Base-by-base conservation (phyloP, 1,140 invertebrate genomes). In the Wiebesia pumilae region DNA sequence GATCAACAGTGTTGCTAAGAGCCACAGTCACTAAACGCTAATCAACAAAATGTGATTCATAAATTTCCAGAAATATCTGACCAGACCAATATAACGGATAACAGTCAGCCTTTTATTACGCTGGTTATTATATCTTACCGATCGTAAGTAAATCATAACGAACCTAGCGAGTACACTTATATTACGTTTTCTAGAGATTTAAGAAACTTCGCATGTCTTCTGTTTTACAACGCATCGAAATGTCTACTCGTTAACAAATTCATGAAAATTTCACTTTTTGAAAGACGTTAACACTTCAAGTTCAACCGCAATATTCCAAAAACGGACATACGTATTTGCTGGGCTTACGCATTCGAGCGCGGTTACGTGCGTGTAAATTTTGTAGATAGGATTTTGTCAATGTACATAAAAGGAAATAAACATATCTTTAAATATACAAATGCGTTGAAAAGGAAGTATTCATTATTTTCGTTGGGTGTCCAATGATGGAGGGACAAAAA, bases 381-480 rank as follows among this genome's bases (percentile, higher is more conserved):
- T 84, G 83, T 84, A 84, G 40, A 84, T 77, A 77, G 67, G 27
- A 84, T 65, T 65, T 84, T 43, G 67, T 84, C 54, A 21, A 6
- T 65, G 73, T 84, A 78, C 38, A 77, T 77, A 83, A 77, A 27
- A n/a, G 27, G 21, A 77, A 84, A 84, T 78, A 84, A 84, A 84
- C 2, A 75, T 83, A 83, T 75, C 47, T 83, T 83, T 83, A 67
- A 84, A 78, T 77, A 78, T n/a, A 65, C 2, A 43, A 43, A 79
- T 16, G 16, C 12, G 24, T 47, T 19, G 33, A 19, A 69, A 16
- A 14, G 3, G 67, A 24, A 19, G 69, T 6, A 38, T 77, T 43
- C 51, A 73, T 40, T n/a, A n/a, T n/a, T n/a, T n/a, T n/a, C n/a
- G n/a, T n/a, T n/a, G n/a, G n/a, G n/a, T n/a, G n/a, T n/a, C n/a